Conservation (phyloP, 2,113 vertebrate genomes). For the Indicator maculatus region DNA sequence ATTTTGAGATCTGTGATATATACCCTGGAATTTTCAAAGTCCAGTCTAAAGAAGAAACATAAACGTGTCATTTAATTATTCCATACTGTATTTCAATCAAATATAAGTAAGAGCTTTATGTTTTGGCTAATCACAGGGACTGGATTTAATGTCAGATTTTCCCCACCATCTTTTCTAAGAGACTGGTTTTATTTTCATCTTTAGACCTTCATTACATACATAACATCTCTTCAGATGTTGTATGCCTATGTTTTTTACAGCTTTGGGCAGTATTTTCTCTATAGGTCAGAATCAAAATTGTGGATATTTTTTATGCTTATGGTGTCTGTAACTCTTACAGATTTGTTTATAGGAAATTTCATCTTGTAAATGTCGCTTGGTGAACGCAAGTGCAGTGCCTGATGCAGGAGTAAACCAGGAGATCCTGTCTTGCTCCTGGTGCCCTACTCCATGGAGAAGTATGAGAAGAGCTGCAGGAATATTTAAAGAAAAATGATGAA, state of each 20-base stretch:
- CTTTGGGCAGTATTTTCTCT: background rate
- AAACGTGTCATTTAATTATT: background rate
- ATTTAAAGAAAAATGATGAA: background rate
- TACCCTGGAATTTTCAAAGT: background rate
- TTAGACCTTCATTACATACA: background rate
- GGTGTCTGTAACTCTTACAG: background rate
- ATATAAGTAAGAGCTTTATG: background rate
- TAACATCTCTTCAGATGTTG: background rate
- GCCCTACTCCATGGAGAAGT: background rate
- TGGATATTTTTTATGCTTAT: background rate
- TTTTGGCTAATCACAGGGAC: background rate
- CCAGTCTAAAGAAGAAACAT: background rate
- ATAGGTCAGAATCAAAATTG: background rate
- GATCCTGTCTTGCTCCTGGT: background rate
- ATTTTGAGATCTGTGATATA: background rate
- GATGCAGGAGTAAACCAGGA: background rate
- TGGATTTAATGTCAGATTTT: background rate
- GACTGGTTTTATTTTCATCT: background rate
- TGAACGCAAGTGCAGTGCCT: background rate
- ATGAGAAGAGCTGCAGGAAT: background rate
- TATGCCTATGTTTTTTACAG: background rate
- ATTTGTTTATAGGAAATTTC: background rate
- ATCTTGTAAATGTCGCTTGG: background rate
- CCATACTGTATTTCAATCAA: background rate
- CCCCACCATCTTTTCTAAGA: background rate